These are phyloP conservation scores for Propithecus deckenii DNA, from an alignment of 2,797 vertebrate species.

Conservation along the genomic window DNA sequence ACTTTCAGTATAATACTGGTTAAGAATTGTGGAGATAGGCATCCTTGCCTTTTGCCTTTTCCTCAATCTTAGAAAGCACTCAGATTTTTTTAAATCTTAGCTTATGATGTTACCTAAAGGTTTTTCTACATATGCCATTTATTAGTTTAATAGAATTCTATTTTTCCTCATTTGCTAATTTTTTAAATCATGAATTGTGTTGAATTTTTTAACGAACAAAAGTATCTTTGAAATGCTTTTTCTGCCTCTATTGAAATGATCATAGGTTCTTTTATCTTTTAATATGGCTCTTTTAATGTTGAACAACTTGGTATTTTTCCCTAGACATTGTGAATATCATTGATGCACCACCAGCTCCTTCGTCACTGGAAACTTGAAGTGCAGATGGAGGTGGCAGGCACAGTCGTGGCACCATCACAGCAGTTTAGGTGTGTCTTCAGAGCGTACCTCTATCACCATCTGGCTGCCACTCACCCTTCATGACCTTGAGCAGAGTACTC, in stretches of 20 bases:
- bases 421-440: neutral
- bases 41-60: neutral
- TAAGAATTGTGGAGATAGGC: neutral
- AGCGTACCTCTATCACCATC: neutral
- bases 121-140: neutral
- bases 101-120: neutral
- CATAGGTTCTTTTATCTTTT: neutral
- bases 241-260: neutral
- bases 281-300: neutral
- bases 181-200: neutral
- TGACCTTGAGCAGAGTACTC: neutral
- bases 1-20: neutral
- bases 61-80: neutral
- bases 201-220: neutral
- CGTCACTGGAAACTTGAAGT: neutral
- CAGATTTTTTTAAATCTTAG: neutral
- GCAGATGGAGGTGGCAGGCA: neutral
- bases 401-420: fast-evolving
- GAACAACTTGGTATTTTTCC: neutral
- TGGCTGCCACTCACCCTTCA: neutral
- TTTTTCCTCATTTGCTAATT: neutral
- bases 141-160: neutral
- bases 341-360: neutral
- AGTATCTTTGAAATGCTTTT: neutral
- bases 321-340: neutral